These are phyloP conservation scores for Dromiciops gliroides DNA, from an alignment of 2,113 vertebrate species.

Conservation along the genomic window DNA sequence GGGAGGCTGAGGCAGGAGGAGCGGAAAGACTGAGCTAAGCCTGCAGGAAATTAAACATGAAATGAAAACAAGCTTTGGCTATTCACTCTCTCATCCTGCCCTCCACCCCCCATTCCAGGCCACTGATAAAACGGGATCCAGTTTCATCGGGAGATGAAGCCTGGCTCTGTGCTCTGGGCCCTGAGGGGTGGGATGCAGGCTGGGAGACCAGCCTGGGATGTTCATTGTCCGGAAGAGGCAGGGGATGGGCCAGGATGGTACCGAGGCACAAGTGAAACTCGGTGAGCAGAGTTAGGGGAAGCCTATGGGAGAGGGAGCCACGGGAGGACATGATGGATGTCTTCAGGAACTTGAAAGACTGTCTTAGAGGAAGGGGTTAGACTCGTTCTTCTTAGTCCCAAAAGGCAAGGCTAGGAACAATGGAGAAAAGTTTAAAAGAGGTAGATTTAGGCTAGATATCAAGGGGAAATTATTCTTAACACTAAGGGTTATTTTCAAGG, in stretches of 20 bases:
- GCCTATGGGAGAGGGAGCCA: background rate
- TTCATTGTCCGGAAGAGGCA: constrained; percentile 15
- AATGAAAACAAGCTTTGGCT: constrained; percentile 94
- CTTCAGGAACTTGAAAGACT: background rate
- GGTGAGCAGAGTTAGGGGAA: background rate
- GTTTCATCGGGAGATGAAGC: constrained; percentile 82
- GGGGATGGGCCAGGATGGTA: background rate
- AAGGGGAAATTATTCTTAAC: background rate
- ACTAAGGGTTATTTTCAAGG: background rate
- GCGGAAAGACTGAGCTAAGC: constrained; percentile 90
- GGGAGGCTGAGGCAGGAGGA: constrained; percentile 86
- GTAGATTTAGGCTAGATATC: background rate
- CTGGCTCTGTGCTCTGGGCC: constrained; percentile 76
- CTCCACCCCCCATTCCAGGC: constrained; percentile 88
- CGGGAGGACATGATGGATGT: background rate
- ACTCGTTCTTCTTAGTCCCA: background rate
- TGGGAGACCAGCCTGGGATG: constrained; percentile 62
- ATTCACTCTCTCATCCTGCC: constrained; percentile 90
- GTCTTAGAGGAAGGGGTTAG: background rate
- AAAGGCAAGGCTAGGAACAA: background rate
- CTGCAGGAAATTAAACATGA: constrained; percentile 99
- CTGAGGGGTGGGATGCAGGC: constrained; percentile 48
- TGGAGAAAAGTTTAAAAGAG: background rate
- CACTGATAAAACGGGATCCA: constrained; percentile 87
- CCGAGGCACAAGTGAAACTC: background rate